Evolutionary conservation across 2,113 vertebrate species (phyloP), one percentile per base, ranked within the genome.

Genomic region (Ammodytes dubius): DNA sequence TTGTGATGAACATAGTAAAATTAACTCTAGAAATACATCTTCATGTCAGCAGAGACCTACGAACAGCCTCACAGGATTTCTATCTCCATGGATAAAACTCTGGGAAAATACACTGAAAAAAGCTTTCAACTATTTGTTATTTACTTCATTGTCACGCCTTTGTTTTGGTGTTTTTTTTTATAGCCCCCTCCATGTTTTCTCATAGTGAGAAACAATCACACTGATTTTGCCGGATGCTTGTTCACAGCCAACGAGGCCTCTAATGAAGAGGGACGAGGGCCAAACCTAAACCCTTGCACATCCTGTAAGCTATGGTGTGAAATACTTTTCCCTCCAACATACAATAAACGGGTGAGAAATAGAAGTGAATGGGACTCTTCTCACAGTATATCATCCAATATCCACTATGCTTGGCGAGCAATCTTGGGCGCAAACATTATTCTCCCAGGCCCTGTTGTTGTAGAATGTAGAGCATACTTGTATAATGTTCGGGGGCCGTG

Each of bases 361-460:
- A 75, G 71, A 77, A 76, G 65, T 79, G 83, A 88, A 83, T 45
- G 70, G 42, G 65, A 64, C 70, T 74, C 84, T 95, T 94, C 92
- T 90, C 92, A 93, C 92, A 88, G 91, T 94, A 92, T 85, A 93
- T 95, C 91, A 90, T 88, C 70, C 67, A 42, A 50, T 27, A 27
- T 27, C 27, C 27, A 27, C 27, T 27, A 27, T 27, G 27, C 57
- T 83, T 81, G 50, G 17, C 74, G 69, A 89, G 57, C 70, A 77
- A 56, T 87, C 86, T 87, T 91, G 89, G 91, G 93, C 93, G 91
- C 82, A 89, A 88, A 87, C 86, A 58, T 80, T 88, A 88, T 85
- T 91, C 88, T 92, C 84, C 84, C 90, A 86, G 87, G 86, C 87
- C 74, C 74, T 77, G 80, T 89, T 88, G 81, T 88, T 87, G 79